Percentiles rank a stretch among this genome's conserved stretches.
Evolutionary conservation across 2,113 vertebrate species (phyloP).

Genomic region (Jaculus jaculus): DNA sequence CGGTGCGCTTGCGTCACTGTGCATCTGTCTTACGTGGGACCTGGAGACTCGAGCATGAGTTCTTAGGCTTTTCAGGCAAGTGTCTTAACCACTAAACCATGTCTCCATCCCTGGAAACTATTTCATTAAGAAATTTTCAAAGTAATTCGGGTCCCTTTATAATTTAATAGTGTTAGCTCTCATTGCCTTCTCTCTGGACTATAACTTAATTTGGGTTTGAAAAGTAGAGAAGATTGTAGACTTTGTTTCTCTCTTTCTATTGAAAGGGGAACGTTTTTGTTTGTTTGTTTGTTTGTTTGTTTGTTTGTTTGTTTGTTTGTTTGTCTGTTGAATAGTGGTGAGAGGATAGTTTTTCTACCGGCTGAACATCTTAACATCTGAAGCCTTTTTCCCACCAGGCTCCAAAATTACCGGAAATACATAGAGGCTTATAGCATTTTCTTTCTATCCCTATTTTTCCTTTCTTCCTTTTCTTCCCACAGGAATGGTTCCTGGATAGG

Average conservation of each 20-base stretch:
- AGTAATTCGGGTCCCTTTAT: background rate
- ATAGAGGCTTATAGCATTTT: background rate
- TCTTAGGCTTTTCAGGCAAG: too few species aligned
- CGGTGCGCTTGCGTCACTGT: too few species aligned
- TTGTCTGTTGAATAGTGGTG: background rate
- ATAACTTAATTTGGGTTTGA: background rate
- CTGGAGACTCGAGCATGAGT: too few species aligned
- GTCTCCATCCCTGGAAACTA: too few species aligned
- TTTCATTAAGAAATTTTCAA: constrained; percentile 37
- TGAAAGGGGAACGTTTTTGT: background rate
- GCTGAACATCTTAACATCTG: background rate
- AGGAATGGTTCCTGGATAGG: background rate
- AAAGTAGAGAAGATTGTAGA: background rate
- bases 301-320: background rate
- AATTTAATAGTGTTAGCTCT: background rate
- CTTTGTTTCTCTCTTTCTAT: background rate
- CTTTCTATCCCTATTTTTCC: background rate
- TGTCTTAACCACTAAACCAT: too few species aligned
- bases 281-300: too few species aligned
- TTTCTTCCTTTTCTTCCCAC: constrained; percentile 25
- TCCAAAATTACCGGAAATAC: background rate
- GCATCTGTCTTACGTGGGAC: too few species aligned
- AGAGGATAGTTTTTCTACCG: background rate
- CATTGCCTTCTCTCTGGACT: background rate
- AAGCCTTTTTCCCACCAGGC: background rate